Conservation (phyloP, 2,888 invertebrate species). For the Tenthredo mesomela region DNA sequence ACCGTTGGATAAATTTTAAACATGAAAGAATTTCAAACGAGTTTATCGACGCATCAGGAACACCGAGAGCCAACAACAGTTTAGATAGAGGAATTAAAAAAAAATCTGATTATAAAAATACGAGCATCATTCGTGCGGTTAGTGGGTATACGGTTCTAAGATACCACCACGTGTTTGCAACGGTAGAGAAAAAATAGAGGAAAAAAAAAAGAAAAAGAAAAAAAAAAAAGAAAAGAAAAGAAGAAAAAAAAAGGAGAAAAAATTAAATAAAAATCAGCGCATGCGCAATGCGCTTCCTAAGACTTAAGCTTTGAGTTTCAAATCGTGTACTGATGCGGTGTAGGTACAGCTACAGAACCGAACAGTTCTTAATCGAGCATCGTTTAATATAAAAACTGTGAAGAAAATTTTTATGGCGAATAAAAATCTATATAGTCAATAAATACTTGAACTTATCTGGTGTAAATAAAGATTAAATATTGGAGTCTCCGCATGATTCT, state of each 20-base stretch:
- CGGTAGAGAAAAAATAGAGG: slow-evolving; percentile 8
- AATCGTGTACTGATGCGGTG: slow-evolving; percentile 62
- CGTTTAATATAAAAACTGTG: slow-evolving; percentile 29
- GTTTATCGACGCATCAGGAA: background rate
- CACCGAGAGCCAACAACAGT: slow-evolving; percentile 53
- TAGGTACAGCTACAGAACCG: slow-evolving; percentile 23
- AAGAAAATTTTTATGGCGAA: background rate
- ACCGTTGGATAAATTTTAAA: background rate
- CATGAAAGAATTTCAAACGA: background rate
- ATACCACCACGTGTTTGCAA: slow-evolving; percentile 59
- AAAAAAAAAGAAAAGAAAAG: background rate
- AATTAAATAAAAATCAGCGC: slow-evolving; percentile 60
- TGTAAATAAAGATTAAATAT: background rate
- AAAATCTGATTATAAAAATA: background rate
- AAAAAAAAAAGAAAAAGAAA: slow-evolving; percentile 53
- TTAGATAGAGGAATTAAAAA: slow-evolving; percentile 35
- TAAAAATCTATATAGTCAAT: background rate
- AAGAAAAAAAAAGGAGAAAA: background rate
- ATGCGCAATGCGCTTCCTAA: slow-evolving; percentile 61
- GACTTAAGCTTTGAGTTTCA: slow-evolving; percentile 64
- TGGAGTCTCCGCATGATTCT: background rate
- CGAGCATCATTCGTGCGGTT: slow-evolving; percentile 10
- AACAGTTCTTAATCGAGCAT: slow-evolving; percentile 46
- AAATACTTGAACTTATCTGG: background rate
- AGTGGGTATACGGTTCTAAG: slow-evolving; percentile 11